phyloP scores from a whole-genome alignment of 2,888 invertebrate species.

The Gryllus longicercus region DNA sequence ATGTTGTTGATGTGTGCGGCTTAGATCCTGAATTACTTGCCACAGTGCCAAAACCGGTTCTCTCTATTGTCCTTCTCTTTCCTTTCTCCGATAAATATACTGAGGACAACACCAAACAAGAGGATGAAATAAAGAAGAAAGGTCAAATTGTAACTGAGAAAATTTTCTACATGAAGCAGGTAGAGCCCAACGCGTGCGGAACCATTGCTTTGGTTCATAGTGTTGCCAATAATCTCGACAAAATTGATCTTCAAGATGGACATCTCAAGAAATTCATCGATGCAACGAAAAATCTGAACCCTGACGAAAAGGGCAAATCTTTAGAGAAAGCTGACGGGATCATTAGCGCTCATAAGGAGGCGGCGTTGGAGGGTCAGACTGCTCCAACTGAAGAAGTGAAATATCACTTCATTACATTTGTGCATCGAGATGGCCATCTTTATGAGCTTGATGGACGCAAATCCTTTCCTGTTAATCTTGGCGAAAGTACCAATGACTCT shows the following conservation, averaged over 20 bases:
- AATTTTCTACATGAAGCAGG: slow-evolving; percentile 86
- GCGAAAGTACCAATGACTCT: slow-evolving; percentile 66
- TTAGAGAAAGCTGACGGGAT: slow-evolving; percentile 70
- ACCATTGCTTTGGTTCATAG: slow-evolving; percentile 93
- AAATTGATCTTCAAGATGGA: slow-evolving; percentile 67
- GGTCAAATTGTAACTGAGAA: slow-evolving; percentile 62
- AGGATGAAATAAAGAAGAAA: slow-evolving; percentile 59
- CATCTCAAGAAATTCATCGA: slow-evolving; percentile 74
- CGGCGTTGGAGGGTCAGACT: slow-evolving; percentile 90
- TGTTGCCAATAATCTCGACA: slow-evolving; percentile 82
- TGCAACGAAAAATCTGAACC: slow-evolving; percentile 62
- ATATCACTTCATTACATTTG: neutral
- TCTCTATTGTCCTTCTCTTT: slow-evolving; percentile 83
- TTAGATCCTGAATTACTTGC: slow-evolving; percentile 81
- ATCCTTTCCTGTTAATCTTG: slow-evolving; percentile 79
- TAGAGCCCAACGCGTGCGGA: slow-evolving; percentile 92
- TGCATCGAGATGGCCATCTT: neutral
- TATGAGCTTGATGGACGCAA: slow-evolving; percentile 65
- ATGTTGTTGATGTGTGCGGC: slow-evolving; percentile 88
- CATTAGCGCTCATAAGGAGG: slow-evolving; percentile 75
- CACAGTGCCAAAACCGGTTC: slow-evolving; percentile 81
- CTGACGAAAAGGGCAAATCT: slow-evolving; percentile 70
- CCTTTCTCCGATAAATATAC: slow-evolving; percentile 78
- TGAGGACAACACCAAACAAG: slow-evolving; percentile 64
- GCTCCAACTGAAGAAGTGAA: slow-evolving; percentile 40